Base-by-base conservation (phyloP, 2,113 vertebrate genomes). In the Ornithorhynchus anatinus region DNA sequence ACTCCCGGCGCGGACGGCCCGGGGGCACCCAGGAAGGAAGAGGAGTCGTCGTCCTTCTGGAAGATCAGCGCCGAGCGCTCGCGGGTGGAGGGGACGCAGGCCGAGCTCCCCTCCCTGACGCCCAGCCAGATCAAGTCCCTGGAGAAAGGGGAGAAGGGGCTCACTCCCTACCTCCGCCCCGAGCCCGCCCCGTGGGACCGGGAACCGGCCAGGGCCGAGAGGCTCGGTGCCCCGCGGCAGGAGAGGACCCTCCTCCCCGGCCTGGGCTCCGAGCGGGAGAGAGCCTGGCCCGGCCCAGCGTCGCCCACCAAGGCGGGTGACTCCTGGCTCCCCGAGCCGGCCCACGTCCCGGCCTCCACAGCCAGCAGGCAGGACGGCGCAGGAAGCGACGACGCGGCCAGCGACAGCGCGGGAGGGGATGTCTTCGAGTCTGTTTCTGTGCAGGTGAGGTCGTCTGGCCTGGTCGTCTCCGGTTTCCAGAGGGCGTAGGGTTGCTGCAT, bases 121-220 rank as follows among this genome's bases (percentile, higher is more conserved):
- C 98, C 98, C 14, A 99, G 98, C 81, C 98, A 99, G 90, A 98
- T 99, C 86, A 99, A 99, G 80, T 99, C 96, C 37, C 90, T 99
- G 70, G 97, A 99, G 87, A 99, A 98, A 79, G 98, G 96, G 54
- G 98, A 99, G 85, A 99, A 99, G 81, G 82, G 93, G 11, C 85
- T 96, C 70, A 94, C 96, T 1, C 91, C 93, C 9, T 96, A 96
- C 80, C 94, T 94, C 58, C 89, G 96, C 77, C 96, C 94, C 68
- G 97, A 96, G 19, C 87, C 90, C 1, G 3, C 82, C 82, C 57
- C 63, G 7, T 95, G 88, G 75, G 93, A 93, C 53, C 68, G 43
- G 5, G 94, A 95, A 80, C 27, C 84, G 62, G 22, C 65, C 20
- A 90, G 88, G 82, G 76, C 79, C 13, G 89, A 90, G 53, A 96